Evolutionary conservation across 2,888 invertebrate species (phyloP), one percentile per base, ranked within the genome.

Genomic region (Amphipyra berbera): DNA sequence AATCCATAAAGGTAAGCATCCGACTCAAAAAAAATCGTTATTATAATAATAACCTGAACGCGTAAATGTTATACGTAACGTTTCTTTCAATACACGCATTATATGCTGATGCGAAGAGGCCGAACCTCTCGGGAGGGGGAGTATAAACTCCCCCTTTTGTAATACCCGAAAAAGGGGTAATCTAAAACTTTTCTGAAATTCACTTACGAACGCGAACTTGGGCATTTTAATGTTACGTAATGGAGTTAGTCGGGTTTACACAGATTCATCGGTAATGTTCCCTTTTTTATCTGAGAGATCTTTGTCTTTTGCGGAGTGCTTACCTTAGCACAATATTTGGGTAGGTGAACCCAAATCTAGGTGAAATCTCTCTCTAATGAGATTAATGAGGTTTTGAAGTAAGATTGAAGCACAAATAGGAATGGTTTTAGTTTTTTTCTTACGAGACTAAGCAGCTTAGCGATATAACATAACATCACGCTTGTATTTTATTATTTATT

Each of bases 101-200:
- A 59, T 57, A 64, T 57, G 49, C 42, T 60, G 41, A 70, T 57
- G 44, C 65, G 37, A 49, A 41, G 46, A 49, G 54, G 54, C 50
- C 37, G 45, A 35, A 37, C 49, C 64, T 62, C 62, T 46, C 42
- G 52, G 50, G 57, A 53, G 45, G 56, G 35, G 14, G 1, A 41
- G 13, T 48, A 62, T 55, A n/a, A 54, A 48, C 53, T 37, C 44
- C 45, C 53, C 69, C 60, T 53, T 48, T 59, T 63, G 55, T 65
- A 60, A 56, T 63, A 45, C 50, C 33, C 46, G 40, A 40, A 61
- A 63, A 63, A 55, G 33, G 41, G 47, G 55, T 47, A 38, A 58
- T 56, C 30, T 0, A 40, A 54, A 66, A 61, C 41, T 67, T 64
- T 59, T 52, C 12, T 21, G 27, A 21, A 42, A 66, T 30, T 74